A percentile compares a stretch with the other conserved stretches of the same genome.
These are phyloP conservation scores for Phainopepla nitens DNA, from an alignment of 2,113 vertebrate species.

Conservation along the genomic window DNA sequence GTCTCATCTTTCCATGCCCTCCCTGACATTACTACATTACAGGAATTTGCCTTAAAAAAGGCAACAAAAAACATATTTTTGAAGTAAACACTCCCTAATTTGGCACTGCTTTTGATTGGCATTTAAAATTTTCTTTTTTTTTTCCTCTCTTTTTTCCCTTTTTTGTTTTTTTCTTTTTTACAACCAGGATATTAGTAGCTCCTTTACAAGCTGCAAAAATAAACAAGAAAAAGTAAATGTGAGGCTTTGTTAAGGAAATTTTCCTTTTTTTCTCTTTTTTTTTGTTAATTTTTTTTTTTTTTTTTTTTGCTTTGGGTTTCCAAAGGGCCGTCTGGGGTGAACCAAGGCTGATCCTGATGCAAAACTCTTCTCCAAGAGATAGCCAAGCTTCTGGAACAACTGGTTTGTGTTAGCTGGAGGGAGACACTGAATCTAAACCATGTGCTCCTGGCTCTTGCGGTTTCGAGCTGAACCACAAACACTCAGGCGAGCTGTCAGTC, in stretches of 20 bases:
- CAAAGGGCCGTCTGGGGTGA: slow-evolving; percentile 62
- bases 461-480: slow-evolving; percentile 70
- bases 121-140: slow-evolving; percentile 2
- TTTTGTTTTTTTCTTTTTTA: background rate
- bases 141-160: background rate
- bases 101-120: slow-evolving; percentile 63
- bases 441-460: slow-evolving; percentile 72
- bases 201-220: slow-evolving; percentile 73
- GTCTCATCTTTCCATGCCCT: slow-evolving; percentile 3
- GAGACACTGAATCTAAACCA: slow-evolving; percentile 71
- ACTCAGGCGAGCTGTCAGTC: slow-evolving; percentile 66
- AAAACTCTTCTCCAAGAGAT: slow-evolving; percentile 68
- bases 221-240: slow-evolving; percentile 60
- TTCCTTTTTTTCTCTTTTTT: background rate
- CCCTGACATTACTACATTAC: slow-evolving; percentile 1
- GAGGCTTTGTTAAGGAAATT: slow-evolving; percentile 62
- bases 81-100: slow-evolving; percentile 65
- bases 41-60: background rate
- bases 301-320: slow-evolving; percentile 43
- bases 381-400: slow-evolving; percentile 69
- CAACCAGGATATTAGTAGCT: slow-evolving; percentile 32
- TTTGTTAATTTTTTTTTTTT: background rate
- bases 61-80: slow-evolving; percentile 19
- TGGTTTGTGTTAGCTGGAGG: slow-evolving; percentile 70
- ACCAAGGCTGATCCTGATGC: slow-evolving; percentile 53